Evolutionary conservation across 2,797 vertebrate genomes (phyloP), one percentile per base, ranked within the genome.

Genomic region (Hoplostethus atlanticus): DNA sequence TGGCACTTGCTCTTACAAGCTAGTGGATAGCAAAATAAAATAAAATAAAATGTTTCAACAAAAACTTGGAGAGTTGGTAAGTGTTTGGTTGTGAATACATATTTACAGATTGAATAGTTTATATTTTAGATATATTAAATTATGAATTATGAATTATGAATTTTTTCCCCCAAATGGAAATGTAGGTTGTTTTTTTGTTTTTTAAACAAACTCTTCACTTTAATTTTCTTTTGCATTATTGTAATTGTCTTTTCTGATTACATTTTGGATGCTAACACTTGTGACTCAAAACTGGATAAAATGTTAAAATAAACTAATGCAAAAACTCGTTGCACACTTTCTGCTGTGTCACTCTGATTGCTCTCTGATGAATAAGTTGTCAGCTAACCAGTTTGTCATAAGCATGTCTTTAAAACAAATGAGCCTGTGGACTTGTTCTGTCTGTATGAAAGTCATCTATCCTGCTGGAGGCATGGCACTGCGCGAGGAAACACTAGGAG

Each of bases 371-470:
- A 91, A 90, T 83, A 86, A 76, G 79, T 80, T 85, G 84, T 89
- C 79, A 73, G 77, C 76, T 59, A 63, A 74, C 73, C 71, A 81
- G 88, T 92, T 91, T 89, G 90, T 94, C 92, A 93, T 94, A 94
- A 94, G 91, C 71, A 75, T 87, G 88, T 86, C 79, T 81, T 50
- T 84, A 81, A 84, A 92, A 92, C 73, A 91, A 92, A 92, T 92
- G 83, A 91, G 88, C 71, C 79, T 13, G 68, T 77, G 77, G 76
- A 88, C 63, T 66, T 69, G 73, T 83, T 77, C 58, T 87, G 85
- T 89, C 87, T 86, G 77, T 90, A 90, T 93, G 91, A 90, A 91
- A 93, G 91, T 86, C 94, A 95, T 95, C 94, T 91, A 94, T 95
- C 90, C 85, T 89, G 85, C 84, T 83, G 85, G 73, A 91, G 86